Evolutionary conservation across 2,888 invertebrate species (phyloP), one percentile per base, ranked within the genome.

Genomic region (Catocala nupta): DNA sequence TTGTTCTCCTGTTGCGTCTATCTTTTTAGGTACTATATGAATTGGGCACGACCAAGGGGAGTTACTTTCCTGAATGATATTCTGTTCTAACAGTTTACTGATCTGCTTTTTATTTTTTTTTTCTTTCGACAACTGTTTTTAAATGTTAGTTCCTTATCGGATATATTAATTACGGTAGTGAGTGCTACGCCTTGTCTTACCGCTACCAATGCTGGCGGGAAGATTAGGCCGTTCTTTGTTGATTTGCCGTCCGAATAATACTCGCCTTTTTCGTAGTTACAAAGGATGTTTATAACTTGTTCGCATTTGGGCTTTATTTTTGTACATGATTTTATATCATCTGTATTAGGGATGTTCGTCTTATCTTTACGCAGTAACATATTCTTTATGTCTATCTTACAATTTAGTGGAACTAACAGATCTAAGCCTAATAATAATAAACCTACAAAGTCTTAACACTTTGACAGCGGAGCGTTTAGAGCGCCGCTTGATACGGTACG

Each of bases 351-450:
- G n/a, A n/a, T n/a, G n/a, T n/a, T n/a, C n/a, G n/a, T n/a, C n/a
- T n/a, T n/a, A n/a, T n/a, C n/a, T n/a, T n/a, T n/a, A n/a, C n/a
- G n/a, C n/a, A n/a, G n/a, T n/a, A n/a, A n/a, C n/a, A n/a, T n/a
- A n/a, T n/a, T n/a, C n/a, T n/a, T n/a, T n/a, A n/a, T n/a, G 1
- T 80, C 74, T 50, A 80, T 76, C 63, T 70, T 76, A 8, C 72
- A 61, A 5, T 64, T 69, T 10, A 72, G 45, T 44, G 56, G 45
- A 0, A 47, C 44, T 53, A 77, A 36, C 44, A 78, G n/a, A 43
- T 80, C 80, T 56, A 77, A 44, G 1, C 77, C 77, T 66, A 80
- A 10, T 55, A 81, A 33, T n/a, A n/a, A n/a, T n/a, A n/a, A 64
- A 68, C n/a, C n/a, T n/a, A n/a, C n/a, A n/a, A n/a, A n/a, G n/a